Base-by-base conservation (phyloP, 2,797 vertebrate genomes). In the Cichlasoma orientale region DNA sequence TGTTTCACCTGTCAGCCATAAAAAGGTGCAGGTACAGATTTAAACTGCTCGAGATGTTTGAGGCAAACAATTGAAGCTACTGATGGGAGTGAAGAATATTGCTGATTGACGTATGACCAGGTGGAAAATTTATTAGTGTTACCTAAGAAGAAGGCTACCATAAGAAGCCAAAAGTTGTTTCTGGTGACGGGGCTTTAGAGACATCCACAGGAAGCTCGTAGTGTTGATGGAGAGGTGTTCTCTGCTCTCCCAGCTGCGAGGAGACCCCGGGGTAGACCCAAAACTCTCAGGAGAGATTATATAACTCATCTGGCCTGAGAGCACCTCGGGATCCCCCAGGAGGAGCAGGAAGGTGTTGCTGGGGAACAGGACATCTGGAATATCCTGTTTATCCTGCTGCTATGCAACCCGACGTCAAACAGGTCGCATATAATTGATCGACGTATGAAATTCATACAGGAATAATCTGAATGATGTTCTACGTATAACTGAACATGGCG, bases 231-330 rank as follows among this genome's bases (percentile, higher is more conserved):
- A 29, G 44, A 31, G 63, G 41, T 25, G 50, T 47, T 50, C 44
- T 68, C 25, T 50, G 25, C 44, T 25, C 16, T 29, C 63, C 44
- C 25, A 29, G 44, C 63, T n/a, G 44, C 6, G 63, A 50, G 63
- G 63, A 68, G 25, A 68, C 63, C 63, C 63, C 63, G 63, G 63
- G 63, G 63, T 68, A 68, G 63, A 68, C 63, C 63, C 63, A 50
- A 29, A 54, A 36, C 52, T 72, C 70, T 41, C 70, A 54, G 54
- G 50, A 54, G 70, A 53, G 23, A 47, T 66, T 66, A 36, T 53
- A 55, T 56, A 72, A 41, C 70, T 55, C 70, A 1, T 55, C 16
- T 66, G 61, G 61, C 27, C 41, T 47, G 61, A 66, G 61, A 47
- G 47, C 63, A 50, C 63, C 44, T 68, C 63, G 0, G 63, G 63